Base-by-base conservation (phyloP, 2,888 invertebrate genomes). In the Sinohyriopsis cumingii region DNA sequence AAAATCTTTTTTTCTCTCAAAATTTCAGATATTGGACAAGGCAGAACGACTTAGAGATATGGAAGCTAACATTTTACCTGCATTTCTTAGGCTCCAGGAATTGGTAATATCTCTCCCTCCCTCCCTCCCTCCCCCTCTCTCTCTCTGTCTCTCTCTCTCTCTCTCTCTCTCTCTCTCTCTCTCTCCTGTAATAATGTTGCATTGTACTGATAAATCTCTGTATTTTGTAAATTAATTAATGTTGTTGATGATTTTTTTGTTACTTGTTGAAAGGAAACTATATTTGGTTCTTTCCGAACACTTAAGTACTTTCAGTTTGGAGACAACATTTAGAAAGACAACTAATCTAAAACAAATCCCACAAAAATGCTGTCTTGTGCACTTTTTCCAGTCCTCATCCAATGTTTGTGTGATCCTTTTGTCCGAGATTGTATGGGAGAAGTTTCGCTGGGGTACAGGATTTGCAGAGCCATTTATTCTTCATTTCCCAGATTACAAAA, bases 401-500 rank as follows among this genome's bases (percentile, higher is more conserved):
- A 94, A 95, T 84, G 91, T 96, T 56, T 94, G 95, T 80, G 93
- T 94, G 1, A 91, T 97, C 71, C 92, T 96, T 60, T 90, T 95
- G 55, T 95, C 95, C 0, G 94, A 95, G 88, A 91, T 96, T 69
- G 92, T 94, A 12, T 95, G 95, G 89, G 95, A 96, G 83, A 96
- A 95, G 87, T 96, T 94, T 87, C 92, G 93, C 81, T 91, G 92
- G 63, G 94, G 93, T 88, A 93, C 93, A 72, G 94, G 94, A 3
- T 91, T 93, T 20, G 90, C 92, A 18, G 94, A 95, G 77, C 94
- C 95, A 0, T 92, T 95, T 56, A 93, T 93, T 77, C 84, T 97
- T 24, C 93, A 94, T 87, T 95, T 96, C 87, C 93, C 94, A 0
- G 96, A 96, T 87, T 97, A 96, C 88, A 93, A 92, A 57, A 94